phyloP scores from a whole-genome alignment of 2,797 vertebrate species.

The Argentina silus region DNA sequence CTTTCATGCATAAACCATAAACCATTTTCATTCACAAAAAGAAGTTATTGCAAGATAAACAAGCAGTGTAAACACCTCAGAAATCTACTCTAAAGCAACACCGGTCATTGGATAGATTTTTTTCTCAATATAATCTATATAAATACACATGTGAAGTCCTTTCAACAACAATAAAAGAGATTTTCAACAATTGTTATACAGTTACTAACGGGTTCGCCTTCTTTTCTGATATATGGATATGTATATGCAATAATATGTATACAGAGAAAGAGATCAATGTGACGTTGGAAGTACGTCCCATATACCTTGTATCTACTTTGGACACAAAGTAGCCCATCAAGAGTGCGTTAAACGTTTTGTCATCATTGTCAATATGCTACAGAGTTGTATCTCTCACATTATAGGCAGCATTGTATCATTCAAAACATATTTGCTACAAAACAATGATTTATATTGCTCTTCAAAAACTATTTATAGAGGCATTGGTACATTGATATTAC shows the following conservation, averaged over 20 bases:
- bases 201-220: slow-evolving; percentile 79
- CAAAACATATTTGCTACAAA: slow-evolving; percentile 76
- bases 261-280: slow-evolving; percentile 67
- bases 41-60: slow-evolving; percentile 88
- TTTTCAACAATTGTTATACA: slow-evolving; percentile 82
- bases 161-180: slow-evolving; percentile 82
- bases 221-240: slow-evolving; percentile 77
- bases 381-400: slow-evolving; percentile 73
- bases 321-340: slow-evolving; percentile 49
- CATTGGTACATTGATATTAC: slow-evolving; percentile 65
- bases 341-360: slow-evolving; percentile 67
- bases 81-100: slow-evolving; percentile 86
- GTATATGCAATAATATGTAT: slow-evolving; percentile 71
- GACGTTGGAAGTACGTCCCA: slow-evolving; percentile 62
- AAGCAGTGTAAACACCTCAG: slow-evolving; percentile 85
- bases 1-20: slow-evolving; percentile 86
- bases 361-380: slow-evolving; percentile 82
- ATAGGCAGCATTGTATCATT: slow-evolving; percentile 77
- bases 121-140: slow-evolving; percentile 87
- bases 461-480: slow-evolving; percentile 77
- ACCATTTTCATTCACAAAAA: slow-evolving; percentile 80
- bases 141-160: slow-evolving; percentile 87
- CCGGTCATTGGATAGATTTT: slow-evolving; percentile 84
- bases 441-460: slow-evolving; percentile 80
- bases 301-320: slow-evolving; percentile 61